Evolutionary conservation across 2,888 invertebrate genomes (phyloP).

Genomic region (Archaeoteleia sp.): DNA sequence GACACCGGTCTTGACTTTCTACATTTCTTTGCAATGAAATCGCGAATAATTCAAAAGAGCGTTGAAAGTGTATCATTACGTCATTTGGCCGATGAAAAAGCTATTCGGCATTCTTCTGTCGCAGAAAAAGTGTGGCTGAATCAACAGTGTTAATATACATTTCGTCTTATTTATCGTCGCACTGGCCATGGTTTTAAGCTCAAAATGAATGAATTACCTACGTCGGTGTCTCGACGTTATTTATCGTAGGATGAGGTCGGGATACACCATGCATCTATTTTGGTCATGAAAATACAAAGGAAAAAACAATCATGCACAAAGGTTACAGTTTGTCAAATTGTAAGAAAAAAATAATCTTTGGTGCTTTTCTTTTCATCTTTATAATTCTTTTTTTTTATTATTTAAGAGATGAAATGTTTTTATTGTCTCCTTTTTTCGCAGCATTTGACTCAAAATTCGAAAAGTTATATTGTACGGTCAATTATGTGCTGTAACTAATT

Average conservation of each 20-base stretch:
- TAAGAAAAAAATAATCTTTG: no score
- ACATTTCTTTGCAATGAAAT: slow-evolving; percentile 4
- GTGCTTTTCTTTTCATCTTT: no score
- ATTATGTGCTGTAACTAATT: no score
- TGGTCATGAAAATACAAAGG: slow-evolving; percentile 6
- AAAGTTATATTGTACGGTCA: no score
- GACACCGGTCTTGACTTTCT: not conserved
- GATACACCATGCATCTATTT: slow-evolving; percentile 16
- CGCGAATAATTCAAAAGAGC: slow-evolving; percentile 16
- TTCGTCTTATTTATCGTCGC: slow-evolving; percentile 30
- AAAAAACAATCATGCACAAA: no score
- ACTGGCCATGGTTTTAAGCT: slow-evolving; percentile 18
- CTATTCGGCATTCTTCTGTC: slow-evolving; percentile 16
- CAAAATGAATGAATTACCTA: slow-evolving; percentile 29
- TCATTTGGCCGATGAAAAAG: slow-evolving; percentile 26
- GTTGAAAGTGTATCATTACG: slow-evolving; percentile 20
- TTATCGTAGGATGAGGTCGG: slow-evolving; percentile 6
- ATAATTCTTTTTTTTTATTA: no score
- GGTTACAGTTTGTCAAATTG: not conserved
- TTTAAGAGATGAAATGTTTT: no score
- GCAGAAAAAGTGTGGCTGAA: slow-evolving; percentile 29
- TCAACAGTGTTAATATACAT: slow-evolving; percentile 34
- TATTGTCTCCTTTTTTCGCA: no score
- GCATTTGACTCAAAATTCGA: no score
- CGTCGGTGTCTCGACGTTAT: slow-evolving; percentile 13